Evolutionary conservation across 1,140 invertebrate species (phyloP).

Genomic region (Homarus americanus): DNA sequence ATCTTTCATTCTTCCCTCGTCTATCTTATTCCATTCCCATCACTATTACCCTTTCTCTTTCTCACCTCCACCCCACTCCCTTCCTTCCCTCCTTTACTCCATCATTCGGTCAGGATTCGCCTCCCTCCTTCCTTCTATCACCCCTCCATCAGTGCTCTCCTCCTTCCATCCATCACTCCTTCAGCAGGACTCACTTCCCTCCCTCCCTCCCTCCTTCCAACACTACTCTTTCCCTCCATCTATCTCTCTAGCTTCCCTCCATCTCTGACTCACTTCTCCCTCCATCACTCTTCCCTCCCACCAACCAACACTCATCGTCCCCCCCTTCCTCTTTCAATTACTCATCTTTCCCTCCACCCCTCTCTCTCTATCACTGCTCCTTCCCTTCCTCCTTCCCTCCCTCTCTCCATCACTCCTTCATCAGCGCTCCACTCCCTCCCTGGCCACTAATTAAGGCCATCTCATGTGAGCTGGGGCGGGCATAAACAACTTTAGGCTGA

Average conservation of each 20-base stretch:
- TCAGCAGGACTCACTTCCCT: too few species aligned
- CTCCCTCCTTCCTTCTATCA: too few species aligned
- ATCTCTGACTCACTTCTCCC: neutral
- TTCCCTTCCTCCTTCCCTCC: neutral
- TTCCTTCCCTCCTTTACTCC: neutral
- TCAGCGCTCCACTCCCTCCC: neutral
- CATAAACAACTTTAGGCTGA: constrained; percentile 51
- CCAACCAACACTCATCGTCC: neutral
- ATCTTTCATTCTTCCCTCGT: neutral
- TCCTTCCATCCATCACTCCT: too few species aligned
- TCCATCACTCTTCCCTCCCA: neutral
- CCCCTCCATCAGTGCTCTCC: too few species aligned
- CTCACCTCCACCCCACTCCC: neutral
- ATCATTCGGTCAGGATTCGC: too few species aligned
- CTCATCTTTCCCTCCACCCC: neutral
- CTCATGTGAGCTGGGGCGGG: constrained; percentile 44
- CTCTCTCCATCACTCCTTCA: too few species aligned
- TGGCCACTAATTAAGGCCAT: constrained; percentile 56
- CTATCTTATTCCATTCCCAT: too few species aligned
- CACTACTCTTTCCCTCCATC: too few species aligned
- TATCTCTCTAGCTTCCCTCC: too few species aligned
- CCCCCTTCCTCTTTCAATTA: neutral
- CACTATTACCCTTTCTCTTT: too few species aligned
- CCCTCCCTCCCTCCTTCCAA: too few species aligned
- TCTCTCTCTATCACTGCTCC: neutral